Conservation (phyloP, 2,113 vertebrate genomes). For the Camelus bactrianus region DNA sequence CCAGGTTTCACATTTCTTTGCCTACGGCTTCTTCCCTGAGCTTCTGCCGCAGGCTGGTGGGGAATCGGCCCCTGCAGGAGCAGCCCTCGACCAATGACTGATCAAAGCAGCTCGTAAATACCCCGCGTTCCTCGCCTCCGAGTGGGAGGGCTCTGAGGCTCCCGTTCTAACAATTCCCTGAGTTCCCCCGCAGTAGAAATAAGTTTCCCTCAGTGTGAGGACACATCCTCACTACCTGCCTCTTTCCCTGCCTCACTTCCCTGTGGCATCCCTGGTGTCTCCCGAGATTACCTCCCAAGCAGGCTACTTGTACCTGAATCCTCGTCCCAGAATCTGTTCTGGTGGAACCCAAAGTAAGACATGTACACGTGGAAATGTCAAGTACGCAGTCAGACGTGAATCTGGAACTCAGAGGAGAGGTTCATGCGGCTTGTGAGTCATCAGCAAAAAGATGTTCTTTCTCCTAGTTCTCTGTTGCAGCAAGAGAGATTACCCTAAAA, state of each 20-base stretch:
- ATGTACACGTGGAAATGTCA: neutral
- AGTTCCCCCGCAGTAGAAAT: neutral
- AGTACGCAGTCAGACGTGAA: neutral
- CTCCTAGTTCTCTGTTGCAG: neutral
- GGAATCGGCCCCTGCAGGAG: neutral
- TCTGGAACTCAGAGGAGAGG: neutral
- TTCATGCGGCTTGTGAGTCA: neutral
- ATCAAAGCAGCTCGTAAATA: neutral
- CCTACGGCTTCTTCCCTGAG: neutral
- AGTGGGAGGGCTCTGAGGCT: neutral
- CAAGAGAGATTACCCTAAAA: neutral
- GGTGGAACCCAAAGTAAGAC: neutral
- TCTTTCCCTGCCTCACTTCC: neutral
- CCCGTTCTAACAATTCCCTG: neutral
- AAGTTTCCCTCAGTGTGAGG: neutral
- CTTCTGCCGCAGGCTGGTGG: neutral
- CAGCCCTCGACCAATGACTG: neutral
- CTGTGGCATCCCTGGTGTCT: neutral
- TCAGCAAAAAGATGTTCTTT: constrained; percentile 22
- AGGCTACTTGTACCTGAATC: neutral
- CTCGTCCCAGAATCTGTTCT: neutral
- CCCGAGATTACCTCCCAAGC: neutral
- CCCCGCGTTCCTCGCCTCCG: neutral
- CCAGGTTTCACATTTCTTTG: neutral
- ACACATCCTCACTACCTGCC: neutral